A percentile compares a stretch with the other conserved stretches of the same genome.
Evolutionary conservation across 1,140 invertebrate species (phyloP).

Genomic region (Melitaea cinxia): DNA sequence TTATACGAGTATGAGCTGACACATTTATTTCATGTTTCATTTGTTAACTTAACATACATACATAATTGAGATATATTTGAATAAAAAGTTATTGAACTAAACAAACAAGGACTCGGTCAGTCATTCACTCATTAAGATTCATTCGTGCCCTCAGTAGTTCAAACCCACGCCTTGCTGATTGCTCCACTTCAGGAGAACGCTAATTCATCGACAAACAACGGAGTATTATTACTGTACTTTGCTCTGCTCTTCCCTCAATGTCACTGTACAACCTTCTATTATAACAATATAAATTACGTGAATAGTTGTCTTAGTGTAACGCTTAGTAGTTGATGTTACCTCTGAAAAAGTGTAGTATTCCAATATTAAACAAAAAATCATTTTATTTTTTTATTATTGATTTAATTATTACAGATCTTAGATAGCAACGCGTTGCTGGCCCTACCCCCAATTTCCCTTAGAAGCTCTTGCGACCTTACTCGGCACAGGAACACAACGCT

Average conservation of each 20-base stretch:
- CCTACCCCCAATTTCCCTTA: too few relatives aligned
- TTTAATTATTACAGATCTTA: too few relatives aligned
- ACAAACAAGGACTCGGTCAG: not conserved
- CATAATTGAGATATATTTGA: not conserved
- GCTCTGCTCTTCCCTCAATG: not conserved
- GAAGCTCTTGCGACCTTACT: too few relatives aligned
- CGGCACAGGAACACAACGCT: too few relatives aligned
- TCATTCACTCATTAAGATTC: not conserved
- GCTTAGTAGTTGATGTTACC: too few relatives aligned
- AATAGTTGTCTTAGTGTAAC: too few relatives aligned
- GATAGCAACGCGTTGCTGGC: too few relatives aligned
- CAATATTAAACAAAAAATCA: too few relatives aligned
- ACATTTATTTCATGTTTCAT: too few relatives aligned
- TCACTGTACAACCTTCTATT: not conserved
- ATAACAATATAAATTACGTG: not conserved
- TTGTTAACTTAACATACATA: not conserved
- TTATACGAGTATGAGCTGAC: too few relatives aligned
- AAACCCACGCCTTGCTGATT: slow-evolving; percentile 11
- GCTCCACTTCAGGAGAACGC: slow-evolving; percentile 10
- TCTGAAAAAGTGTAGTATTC: too few relatives aligned
- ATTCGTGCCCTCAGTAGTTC: slow-evolving; percentile 6
- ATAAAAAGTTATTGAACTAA: not conserved
- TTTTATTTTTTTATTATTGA: too few relatives aligned
- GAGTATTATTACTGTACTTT: not conserved
- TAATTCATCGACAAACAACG: not conserved